Evolutionary conservation across 2,113 vertebrate genomes (phyloP), one percentile per base, ranked within the genome.

Genomic region (Noturus placidus): DNA sequence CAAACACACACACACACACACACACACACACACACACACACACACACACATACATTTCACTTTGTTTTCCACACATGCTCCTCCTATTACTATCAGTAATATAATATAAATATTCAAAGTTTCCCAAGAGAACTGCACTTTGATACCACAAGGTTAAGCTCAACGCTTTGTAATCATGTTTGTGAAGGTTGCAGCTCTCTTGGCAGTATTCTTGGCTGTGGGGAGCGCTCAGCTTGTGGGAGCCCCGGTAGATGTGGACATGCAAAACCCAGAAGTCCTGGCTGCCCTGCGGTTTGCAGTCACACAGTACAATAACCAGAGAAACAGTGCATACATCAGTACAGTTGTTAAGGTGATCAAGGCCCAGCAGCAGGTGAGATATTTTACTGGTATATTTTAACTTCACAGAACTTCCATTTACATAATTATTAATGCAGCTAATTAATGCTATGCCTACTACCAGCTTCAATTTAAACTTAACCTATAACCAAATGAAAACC

Each of bases 341-440:
- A 84, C 94, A 9, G 93, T 93, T 52, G 4, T 89, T 19, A 70
- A 91, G 0, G 20, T 98, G 61, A 0, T 96, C 79, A 86, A 33
- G 0, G 96, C 82, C 30, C 0, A 92, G 88, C 93, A 0, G 17
- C 97, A 98, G 97, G 97, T 97, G n/a, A 35, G 96, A 74, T 0
- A 0, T 8, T 61, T 20, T 25, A 63, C 57, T 27, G 33, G 1
- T 56, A 7, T 59, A 22, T 81, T 57, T 10, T 56, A 20, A 10
- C 15, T 80, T 56, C 20, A 52, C 27, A 54, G 2, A 54, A 1
- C 38, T 42, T 76, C 38, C 2, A n/a, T 50, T 50, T 46, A 30
- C 27, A 17, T 8, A 3, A 30, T 17, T 78, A 54, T 30, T 78
- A 30, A 78, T 54, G 27, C 3, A 81, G 19, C 17, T 1, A 20